phyloP scores from a whole-genome alignment of 2,113 vertebrate genomes.

The Marmota flaviventris region DNA sequence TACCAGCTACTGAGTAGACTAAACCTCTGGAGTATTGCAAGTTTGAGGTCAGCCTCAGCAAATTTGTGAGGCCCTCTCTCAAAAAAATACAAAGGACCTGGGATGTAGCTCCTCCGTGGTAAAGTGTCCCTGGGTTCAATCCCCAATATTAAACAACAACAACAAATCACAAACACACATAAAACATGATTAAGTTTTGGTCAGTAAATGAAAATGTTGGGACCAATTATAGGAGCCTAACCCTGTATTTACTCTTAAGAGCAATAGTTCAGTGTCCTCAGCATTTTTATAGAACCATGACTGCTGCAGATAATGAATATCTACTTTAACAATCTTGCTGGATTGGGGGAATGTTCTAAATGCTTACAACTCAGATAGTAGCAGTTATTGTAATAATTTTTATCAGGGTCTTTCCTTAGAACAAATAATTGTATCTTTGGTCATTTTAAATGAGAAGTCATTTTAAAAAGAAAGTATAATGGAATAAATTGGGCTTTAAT shows the following conservation, averaged over 20 bases:
- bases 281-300: neutral
- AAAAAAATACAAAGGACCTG: too few relatives aligned
- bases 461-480: neutral
- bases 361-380: neutral
- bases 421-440: neutral
- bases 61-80: too few relatives aligned
- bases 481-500: neutral
- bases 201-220: neutral
- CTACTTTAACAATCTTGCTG: too few relatives aligned
- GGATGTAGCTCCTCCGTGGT: too few relatives aligned
- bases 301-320: neutral
- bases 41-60: too few relatives aligned
- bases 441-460: neutral
- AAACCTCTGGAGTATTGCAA: too few relatives aligned
- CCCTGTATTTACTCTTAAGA: neutral
- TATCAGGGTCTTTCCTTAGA: neutral
- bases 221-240: neutral
- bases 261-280: neutral
- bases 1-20: too few relatives aligned
- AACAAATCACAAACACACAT: neutral
- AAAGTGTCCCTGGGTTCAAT: too few relatives aligned
- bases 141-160: too few relatives aligned
- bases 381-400: neutral
- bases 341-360: neutral
- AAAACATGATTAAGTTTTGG: neutral